phyloP scores from a whole-genome alignment of 1,140 invertebrate genomes.

The Conus ventricosus region DNA sequence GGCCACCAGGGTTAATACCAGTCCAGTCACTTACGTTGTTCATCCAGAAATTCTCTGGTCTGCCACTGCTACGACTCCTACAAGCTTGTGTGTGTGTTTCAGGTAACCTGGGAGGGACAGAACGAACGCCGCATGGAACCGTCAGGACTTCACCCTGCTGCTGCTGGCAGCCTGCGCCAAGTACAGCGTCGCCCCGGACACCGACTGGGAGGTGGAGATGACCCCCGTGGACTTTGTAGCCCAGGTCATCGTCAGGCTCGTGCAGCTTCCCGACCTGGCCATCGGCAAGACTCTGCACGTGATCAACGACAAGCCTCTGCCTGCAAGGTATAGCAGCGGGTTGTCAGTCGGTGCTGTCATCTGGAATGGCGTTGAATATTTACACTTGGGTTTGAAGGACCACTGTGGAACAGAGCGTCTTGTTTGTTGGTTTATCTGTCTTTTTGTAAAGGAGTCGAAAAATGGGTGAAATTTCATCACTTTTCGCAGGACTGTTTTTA shows the following conservation, averaged over 20 bases:
- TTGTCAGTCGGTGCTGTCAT: no score
- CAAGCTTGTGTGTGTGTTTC: background rate
- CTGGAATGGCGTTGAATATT: no score
- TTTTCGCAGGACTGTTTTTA: no score
- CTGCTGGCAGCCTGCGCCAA: constrained; percentile 74
- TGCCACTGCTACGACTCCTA: background rate
- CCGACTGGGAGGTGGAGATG: constrained; percentile 77
- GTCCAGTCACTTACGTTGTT: no score
- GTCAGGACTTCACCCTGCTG: constrained; percentile 76
- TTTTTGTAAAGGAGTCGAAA: no score
- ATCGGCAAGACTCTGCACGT: constrained; percentile 76
- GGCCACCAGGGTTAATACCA: no score
- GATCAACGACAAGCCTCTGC: constrained; percentile 68
- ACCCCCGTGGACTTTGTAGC: constrained; percentile 78
- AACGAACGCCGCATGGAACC: constrained; percentile 74
- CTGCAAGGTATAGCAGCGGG: constrained; percentile 55
- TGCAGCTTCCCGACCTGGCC: constrained; percentile 66
- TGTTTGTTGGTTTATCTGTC: no score
- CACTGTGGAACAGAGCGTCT: no score
- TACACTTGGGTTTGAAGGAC: no score
- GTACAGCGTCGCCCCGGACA: constrained; percentile 72
- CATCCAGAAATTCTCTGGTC: no score
- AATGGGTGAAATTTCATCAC: no score
- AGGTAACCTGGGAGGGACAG: constrained; percentile 71
- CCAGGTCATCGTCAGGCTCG: constrained; percentile 73